Evolutionary conservation across 2,113 vertebrate genomes (phyloP), one percentile per base, ranked within the genome.

Genomic region (Alces alces): DNA sequence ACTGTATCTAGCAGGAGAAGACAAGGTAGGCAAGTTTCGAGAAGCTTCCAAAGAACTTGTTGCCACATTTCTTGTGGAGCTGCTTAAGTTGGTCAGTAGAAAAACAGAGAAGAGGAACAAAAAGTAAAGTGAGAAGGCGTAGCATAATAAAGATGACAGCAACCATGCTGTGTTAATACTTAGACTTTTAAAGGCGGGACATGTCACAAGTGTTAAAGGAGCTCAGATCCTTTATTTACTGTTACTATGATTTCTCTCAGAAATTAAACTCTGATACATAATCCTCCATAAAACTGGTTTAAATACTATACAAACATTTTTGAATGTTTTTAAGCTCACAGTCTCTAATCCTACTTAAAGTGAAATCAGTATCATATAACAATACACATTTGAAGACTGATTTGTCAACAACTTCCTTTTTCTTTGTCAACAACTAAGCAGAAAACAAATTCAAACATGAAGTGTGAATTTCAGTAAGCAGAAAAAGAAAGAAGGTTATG

Each of bases 11-110:
- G 98, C 93, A 98, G 98, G 80, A 98, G 98, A 97, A 95, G 98
- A 73, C 91, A 96, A 50, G 8, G 97, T 76, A 86, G 98, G 97
- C 54, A 97, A 92, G 70, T 85, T 96, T 1, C 96, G 97, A 82
- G 97, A 93, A 97, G 93, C 98, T 98, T 98, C 98, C 6, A 95
- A 95, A 96, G 98, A 96, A 92, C 94, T 98, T 98, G 98, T 93
- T 28, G 98, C 92, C 86, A 98, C 95, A 97, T 94, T 96, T 90
- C 98, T 97, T 95, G 97, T 19, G 17, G 79, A 96, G 88, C 97
- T 95, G 93, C 97, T 99, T 97, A 96, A 76, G 96, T 84, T 4
- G 93, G 96, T 50, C 15, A 14, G 5, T 39, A 58, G 52, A 27
- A 98, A 91, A 98, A 88, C 92, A 97, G 91, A 89, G 28, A 60